These are phyloP conservation scores for Tachuris rubrigastra DNA, from an alignment of 2,113 vertebrate species.

Conservation along the genomic window DNA sequence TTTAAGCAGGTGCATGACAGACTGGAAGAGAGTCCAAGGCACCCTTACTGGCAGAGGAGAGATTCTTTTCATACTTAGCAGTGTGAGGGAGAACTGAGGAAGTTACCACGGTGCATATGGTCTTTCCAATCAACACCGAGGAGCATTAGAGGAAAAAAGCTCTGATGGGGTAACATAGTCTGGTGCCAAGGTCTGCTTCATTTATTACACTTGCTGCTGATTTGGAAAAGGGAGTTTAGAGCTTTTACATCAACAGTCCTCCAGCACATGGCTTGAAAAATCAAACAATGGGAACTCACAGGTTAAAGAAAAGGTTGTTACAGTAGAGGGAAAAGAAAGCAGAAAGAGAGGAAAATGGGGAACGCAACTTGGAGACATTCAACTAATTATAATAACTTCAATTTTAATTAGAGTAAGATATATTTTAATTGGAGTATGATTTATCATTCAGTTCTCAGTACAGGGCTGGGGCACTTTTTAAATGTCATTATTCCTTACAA, in stretches of 20 bases:
- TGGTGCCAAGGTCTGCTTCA: background rate
- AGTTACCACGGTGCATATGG: accelerated
- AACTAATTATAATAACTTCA: background rate
- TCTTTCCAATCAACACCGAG: background rate
- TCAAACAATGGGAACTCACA: background rate
- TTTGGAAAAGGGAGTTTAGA: background rate
- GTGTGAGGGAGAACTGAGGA: background rate
- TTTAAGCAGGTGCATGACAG: background rate
- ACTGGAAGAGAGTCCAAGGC: background rate
- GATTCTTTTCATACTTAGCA: background rate
- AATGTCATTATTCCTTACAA: background rate
- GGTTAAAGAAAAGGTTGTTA: background rate
- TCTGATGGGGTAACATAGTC: background rate
- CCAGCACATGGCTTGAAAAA: background rate
- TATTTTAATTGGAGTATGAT: background rate
- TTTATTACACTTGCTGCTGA: background rate
- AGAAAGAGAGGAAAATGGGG: background rate
- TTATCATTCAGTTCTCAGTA: background rate
- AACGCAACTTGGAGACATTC: background rate
- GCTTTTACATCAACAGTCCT: background rate
- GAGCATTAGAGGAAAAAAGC: background rate
- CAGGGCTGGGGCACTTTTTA: background rate
- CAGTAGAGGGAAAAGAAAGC: background rate
- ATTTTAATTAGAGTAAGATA: background rate
- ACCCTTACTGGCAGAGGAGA: background rate